Conservation (phyloP, 2,888 invertebrate genomes). For the Aradus depressus region DNA sequence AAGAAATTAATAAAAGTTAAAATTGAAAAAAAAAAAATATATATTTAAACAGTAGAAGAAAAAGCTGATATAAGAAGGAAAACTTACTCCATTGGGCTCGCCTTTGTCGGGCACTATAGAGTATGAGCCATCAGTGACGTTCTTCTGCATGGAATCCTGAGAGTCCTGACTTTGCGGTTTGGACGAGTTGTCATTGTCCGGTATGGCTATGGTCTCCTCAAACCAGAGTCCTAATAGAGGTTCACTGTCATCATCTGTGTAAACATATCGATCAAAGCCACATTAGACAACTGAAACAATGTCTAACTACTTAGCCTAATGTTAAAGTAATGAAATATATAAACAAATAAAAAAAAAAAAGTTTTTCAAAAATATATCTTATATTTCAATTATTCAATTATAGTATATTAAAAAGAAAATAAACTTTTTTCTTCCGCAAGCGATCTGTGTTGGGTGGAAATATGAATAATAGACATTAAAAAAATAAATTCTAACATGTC, state of each 20-base stretch:
- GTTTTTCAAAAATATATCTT: background rate
- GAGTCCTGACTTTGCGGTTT: slow-evolving; percentile 25
- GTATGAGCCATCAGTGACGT: slow-evolving; percentile 33
- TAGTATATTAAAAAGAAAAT: too few relatives aligned
- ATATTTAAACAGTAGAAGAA: background rate
- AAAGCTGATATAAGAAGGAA: too few relatives aligned
- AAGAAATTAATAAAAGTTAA: slow-evolving; percentile 2
- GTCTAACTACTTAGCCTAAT: background rate
- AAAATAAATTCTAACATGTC: too few relatives aligned
- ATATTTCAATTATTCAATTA: background rate
- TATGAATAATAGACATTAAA: too few relatives aligned
- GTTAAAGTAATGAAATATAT: background rate
- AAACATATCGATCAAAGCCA: background rate
- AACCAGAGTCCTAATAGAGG: slow-evolving; percentile 87
- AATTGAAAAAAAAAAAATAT: background rate
- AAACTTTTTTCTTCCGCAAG: too few relatives aligned
- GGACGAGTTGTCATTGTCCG: slow-evolving; percentile 39
- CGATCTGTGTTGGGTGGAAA: too few relatives aligned
- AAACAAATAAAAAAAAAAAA: background rate
- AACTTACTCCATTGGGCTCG: slow-evolving; percentile 57
- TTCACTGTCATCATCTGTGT: slow-evolving; percentile 61
- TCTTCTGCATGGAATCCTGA: slow-evolving; percentile 21
- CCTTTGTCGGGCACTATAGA: slow-evolving; percentile 63
- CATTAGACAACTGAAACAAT: background rate
- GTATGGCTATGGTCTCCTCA: slow-evolving; percentile 81